Conservation (phyloP, 2,113 vertebrate species). For the Aramus guarauna region DNA sequence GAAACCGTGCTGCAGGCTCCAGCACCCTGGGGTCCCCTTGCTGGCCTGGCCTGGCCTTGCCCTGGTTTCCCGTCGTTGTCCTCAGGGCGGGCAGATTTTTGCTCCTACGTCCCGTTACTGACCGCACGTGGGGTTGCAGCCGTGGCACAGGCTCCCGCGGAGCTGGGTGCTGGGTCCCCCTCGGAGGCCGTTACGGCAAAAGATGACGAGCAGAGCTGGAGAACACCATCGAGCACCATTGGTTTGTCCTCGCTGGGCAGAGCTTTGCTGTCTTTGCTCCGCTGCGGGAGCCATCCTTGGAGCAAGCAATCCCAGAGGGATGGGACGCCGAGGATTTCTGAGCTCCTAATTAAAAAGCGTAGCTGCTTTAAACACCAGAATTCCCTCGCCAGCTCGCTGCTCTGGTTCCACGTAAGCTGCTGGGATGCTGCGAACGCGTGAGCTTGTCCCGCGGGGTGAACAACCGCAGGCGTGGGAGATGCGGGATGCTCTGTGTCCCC, state of each 20-base stretch:
- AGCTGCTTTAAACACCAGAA: constrained; percentile 22
- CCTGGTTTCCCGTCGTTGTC: background rate
- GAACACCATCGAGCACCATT: background rate
- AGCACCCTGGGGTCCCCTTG: background rate
- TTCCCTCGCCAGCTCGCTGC: constrained; percentile 27
- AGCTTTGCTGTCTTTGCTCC: background rate
- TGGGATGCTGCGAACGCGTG: background rate
- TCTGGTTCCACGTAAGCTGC: constrained; percentile 17
- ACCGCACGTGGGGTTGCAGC: fast-evolving
- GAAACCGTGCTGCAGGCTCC: background rate
- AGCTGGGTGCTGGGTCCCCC: background rate
- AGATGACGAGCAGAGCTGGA: background rate
- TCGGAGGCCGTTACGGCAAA: background rate
- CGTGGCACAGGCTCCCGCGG: background rate
- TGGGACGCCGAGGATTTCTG: background rate
- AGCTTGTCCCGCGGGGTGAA: background rate
- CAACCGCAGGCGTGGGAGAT: background rate
- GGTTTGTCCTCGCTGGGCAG: fast-evolving
- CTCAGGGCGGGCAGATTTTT: background rate
- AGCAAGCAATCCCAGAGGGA: background rate
- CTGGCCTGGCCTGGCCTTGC: background rate
- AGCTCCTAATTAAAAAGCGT: constrained; percentile 42
- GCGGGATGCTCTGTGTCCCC: fast-evolving
- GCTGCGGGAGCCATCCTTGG: background rate
- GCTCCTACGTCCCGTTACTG: background rate